Base-by-base conservation (phyloP, 2,888 invertebrate species). In the Parelbella ahira region DNA sequence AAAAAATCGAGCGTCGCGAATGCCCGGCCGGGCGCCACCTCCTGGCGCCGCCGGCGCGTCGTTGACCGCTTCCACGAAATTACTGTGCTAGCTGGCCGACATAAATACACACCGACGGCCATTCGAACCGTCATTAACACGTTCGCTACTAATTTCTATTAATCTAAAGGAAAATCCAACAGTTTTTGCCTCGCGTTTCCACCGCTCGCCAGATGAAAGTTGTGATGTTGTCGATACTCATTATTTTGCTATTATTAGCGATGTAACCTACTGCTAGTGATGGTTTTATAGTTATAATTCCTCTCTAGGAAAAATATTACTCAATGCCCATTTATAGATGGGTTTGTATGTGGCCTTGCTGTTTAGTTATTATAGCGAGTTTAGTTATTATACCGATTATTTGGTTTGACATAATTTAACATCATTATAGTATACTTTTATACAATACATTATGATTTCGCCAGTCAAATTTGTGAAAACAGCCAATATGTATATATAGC, bases 21-120 rank as follows among this genome's bases (percentile, higher is more conserved):
- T 55, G 57, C 57, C 47, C 56, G 60, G 49, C 48, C 58, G 55
- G 83, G 82, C 82, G 84, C 84, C 80, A 67, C 46, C 49, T 51
- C 49, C 44, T 72, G 84, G 84, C 84, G 84, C 84, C 84, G 63
- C 36, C 38, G 59, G 53, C 56, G 64, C 58, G 60, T 47, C 62
- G 63, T 49, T 58, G 64, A 56, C 64, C 63, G 72, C 62, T 84
- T 86, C 83, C 80, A 75, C 75, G 83, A 84, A 84, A 50, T 53
- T 45, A 52, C 67, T 53, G 61, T 50, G 65, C 67, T 66, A 67
- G 61, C 59, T 70, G 67, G 60, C 66, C 67, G 62, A 66, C 73
- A 68, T 67, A 63, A 62, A 64, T 62, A 60, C 57, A 58, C 63
- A 57, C 57, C 52, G 59, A 58, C 62, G 51, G 56, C 56, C 58